These are phyloP conservation scores for Bellardia bayeri DNA, from an alignment of 2,888 invertebrate genomes.

Conservation along the genomic window DNA sequence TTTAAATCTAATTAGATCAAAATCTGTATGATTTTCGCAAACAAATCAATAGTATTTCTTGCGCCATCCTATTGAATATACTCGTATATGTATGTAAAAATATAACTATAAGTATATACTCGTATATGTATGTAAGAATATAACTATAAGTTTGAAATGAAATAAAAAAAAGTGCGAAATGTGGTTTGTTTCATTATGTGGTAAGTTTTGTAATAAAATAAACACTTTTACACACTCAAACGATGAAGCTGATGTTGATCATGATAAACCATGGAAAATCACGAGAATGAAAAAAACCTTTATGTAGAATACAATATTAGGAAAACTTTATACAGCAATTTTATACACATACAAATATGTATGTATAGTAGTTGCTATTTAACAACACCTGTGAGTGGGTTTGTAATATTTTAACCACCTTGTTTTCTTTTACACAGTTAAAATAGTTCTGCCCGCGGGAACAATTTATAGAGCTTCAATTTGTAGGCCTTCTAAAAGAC, in stretches of 20 bases:
- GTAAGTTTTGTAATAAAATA: slow-evolving; percentile 57
- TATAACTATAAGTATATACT: slow-evolving; percentile 5
- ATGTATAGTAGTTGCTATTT: background rate
- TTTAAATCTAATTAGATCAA: too few species aligned
- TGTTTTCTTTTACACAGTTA: background rate
- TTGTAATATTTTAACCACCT: slow-evolving; percentile 28
- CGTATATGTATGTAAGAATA: too few species aligned
- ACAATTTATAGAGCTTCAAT: too few species aligned
- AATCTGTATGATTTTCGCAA: too few species aligned
- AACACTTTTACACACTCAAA: slow-evolving; percentile 41
- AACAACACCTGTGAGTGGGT: slow-evolving; percentile 19
- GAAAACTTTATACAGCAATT: slow-evolving; percentile 21
- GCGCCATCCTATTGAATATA: too few species aligned
- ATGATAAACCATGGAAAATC: slow-evolving; percentile 7
- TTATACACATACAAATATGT: background rate
- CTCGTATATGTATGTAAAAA: too few species aligned
- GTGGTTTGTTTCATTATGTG: slow-evolving; percentile 51
- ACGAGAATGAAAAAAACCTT: background rate
- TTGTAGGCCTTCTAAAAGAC: too few species aligned
- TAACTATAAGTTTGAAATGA: slow-evolving; percentile 1
- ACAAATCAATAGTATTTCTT: too few species aligned
- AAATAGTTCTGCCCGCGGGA: too few species aligned
- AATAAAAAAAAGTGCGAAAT: slow-evolving; percentile 2
- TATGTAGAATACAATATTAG: slow-evolving; percentile 7
- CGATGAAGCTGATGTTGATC: background rate